Percentiles rank a stretch among this genome's conserved stretches.
These are phyloP conservation scores for Loriculus beryllinus DNA, from an alignment of 2,797 vertebrate genomes.

Conservation along the genomic window DNA sequence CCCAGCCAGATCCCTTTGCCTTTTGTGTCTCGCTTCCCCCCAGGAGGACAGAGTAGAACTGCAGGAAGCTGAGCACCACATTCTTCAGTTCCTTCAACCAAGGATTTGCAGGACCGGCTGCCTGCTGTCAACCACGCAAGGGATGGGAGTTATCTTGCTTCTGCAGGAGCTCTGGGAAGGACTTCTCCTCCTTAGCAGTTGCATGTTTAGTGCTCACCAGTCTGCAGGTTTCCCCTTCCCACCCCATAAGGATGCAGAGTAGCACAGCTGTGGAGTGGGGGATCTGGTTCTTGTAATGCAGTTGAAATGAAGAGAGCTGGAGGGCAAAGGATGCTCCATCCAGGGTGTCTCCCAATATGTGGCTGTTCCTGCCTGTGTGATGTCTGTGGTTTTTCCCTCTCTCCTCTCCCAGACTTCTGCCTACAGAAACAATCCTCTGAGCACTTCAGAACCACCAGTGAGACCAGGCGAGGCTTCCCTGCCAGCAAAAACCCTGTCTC, in stretches of 20 bases:
- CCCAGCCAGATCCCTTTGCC: neutral
- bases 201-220: neutral
- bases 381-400: neutral
- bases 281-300: neutral
- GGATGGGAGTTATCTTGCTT: neutral
- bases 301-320: neutral
- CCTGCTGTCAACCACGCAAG: neutral
- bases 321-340: neutral
- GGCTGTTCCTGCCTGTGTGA: neutral
- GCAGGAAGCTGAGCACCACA: neutral
- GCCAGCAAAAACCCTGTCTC: neutral
- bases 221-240: neutral
- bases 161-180: neutral
- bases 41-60: neutral
- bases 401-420: neutral
- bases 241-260: neutral
- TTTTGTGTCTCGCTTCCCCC: neutral
- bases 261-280: neutral
- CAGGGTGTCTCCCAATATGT: rapidly evolving
- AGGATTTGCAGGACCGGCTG: neutral
- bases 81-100: neutral
- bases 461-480: neutral
- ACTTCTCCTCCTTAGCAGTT: neutral
- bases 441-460: neutral
- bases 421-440: neutral